Percentiles rank a stretch among this genome's conserved stretches.
Evolutionary conservation across 2,797 vertebrate species (phyloP).

Genomic region (Helarctos malayanus): DNA sequence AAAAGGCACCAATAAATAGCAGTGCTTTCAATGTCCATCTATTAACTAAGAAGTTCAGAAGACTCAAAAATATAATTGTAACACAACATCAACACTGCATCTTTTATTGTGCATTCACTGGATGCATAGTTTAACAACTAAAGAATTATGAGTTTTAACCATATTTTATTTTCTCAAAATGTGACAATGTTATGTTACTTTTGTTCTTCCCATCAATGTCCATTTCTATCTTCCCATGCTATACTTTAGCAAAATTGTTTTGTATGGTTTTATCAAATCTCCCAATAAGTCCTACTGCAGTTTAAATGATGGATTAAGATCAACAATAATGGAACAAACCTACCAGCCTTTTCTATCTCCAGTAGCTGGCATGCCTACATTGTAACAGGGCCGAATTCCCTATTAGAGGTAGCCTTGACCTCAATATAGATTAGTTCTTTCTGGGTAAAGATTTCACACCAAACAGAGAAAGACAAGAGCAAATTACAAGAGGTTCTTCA

Average conservation of each 20-base stretch:
- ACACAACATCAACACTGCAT: neutral
- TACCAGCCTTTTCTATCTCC: neutral
- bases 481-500: slow-evolving; percentile 21
- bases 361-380: neutral
- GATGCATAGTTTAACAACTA: neutral
- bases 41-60: neutral
- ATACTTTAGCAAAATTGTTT: neutral
- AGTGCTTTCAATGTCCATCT: neutral
- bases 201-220: neutral
- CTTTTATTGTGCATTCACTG: neutral
- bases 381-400: neutral
- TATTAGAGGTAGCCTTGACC: neutral
- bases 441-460: slow-evolving; percentile 6
- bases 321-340: neutral
- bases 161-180: neutral
- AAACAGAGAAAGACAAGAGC: slow-evolving; percentile 43
- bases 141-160: neutral
- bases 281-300: neutral
- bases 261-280: neutral
- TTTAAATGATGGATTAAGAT: neutral
- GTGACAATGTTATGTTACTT: neutral
- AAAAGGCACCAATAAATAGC: slow-evolving; percentile 33
- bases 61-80: neutral
- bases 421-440: neutral
- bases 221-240: neutral